Percentiles rank a stretch among this genome's conserved stretches.
Conservation (phyloP, 2,113 vertebrate genomes). For the Python bivittatus region DNA sequence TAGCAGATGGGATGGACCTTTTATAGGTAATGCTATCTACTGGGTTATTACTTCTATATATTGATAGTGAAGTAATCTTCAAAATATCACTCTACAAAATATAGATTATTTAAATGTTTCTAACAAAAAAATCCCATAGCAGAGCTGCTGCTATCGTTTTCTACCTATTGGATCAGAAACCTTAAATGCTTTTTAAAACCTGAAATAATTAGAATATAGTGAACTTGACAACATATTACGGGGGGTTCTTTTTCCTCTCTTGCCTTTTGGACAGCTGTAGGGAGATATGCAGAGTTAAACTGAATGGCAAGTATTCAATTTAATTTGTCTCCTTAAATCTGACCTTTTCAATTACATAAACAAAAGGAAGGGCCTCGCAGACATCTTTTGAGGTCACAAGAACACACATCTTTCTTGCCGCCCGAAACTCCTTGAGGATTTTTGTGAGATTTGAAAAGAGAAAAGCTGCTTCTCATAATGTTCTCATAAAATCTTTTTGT, state of each 20-base stretch:
- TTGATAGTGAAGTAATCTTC: conserved; percentile 87
- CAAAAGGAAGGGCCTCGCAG: conserved; percentile 41
- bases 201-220: conserved; percentile 66
- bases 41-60: conserved; percentile 88
- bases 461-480: not conserved
- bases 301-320: conserved; percentile 50
- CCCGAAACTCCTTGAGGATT: conserved; percentile 29
- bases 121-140: conserved; percentile 63
- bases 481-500: conserved; percentile 36
- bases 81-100: conserved; percentile 84
- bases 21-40: conserved; percentile 89
- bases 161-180: conserved; percentile 59
- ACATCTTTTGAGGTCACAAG: conserved; percentile 27
- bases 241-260: conserved; percentile 38
- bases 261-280: conserved; percentile 56
- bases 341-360: conserved; percentile 61
- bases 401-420: conserved; percentile 24
- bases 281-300: conserved; percentile 58
- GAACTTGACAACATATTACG: conserved; percentile 6
- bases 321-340: conserved; percentile 61
- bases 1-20: conserved; percentile 87
- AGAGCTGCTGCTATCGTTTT: conserved; percentile 66
- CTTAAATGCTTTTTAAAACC: conserved; percentile 65
- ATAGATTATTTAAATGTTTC: conserved; percentile 86
- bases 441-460: conserved; percentile 46